phyloP scores from a whole-genome alignment of 2,797 vertebrate species.

The Parambassis ranga region DNA sequence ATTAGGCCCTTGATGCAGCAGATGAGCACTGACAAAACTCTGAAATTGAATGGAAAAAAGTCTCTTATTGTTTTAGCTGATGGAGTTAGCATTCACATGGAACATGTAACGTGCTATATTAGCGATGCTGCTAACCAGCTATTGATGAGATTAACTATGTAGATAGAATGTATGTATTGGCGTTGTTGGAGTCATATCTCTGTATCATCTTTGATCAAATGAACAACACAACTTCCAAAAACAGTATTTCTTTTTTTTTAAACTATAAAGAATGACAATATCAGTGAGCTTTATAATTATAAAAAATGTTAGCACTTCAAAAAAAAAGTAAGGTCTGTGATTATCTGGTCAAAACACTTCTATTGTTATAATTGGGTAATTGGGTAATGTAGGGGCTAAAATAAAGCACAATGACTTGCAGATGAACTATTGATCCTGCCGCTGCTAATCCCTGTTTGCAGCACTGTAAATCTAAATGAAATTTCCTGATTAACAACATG shows the following conservation, averaged over 20 bases:
- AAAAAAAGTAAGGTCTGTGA: background rate
- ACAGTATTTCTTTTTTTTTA: too few species aligned
- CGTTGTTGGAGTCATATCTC: too few species aligned
- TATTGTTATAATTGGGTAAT: too few species aligned
- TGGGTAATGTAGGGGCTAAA: background rate
- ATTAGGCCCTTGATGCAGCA: conserved; percentile 8
- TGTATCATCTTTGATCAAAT: too few species aligned
- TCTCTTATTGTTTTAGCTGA: conserved; percentile 1
- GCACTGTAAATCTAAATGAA: conserved; percentile 15
- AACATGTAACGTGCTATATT: too few species aligned
- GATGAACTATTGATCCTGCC: conserved; percentile 43
- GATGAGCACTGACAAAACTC: conserved; percentile 23
- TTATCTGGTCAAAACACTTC: background rate
- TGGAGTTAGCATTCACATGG: background rate
- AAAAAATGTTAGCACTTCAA: background rate
- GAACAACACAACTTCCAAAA: too few species aligned
- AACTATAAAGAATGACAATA: too few species aligned
- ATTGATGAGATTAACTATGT: too few species aligned
- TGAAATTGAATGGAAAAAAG: conserved; percentile 1
- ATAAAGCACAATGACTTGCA: conserved; percentile 1
- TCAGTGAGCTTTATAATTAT: background rate
- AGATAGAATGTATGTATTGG: too few species aligned
- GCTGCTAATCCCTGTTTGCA: background rate
- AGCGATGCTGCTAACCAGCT: too few species aligned
- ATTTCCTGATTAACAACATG: conserved; percentile 24